These are phyloP conservation scores for Megaceryle torquata DNA, from an alignment of 2,113 vertebrate species.

Conservation along the genomic window DNA sequence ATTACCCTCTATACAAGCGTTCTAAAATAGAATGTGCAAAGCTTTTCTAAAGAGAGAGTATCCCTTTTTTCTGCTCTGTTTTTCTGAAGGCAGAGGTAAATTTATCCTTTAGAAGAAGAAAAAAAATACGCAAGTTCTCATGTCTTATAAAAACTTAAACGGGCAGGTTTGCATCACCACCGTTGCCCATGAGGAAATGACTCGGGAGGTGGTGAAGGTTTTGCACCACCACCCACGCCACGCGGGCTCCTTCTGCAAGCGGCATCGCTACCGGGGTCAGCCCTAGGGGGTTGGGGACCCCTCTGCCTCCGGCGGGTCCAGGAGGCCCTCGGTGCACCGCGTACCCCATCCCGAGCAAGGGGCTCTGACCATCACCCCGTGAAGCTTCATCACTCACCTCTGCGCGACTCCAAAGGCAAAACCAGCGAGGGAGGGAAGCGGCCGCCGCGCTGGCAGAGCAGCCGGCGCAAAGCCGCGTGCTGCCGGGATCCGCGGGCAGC, in stretches of 20 bases:
- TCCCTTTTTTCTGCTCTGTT: slow-evolving; percentile 37
- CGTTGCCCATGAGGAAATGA: background rate
- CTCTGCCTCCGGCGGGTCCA: background rate
- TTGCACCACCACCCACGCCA: rapidly evolving
- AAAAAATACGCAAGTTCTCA: background rate
- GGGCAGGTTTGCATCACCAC: background rate
- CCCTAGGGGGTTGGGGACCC: background rate
- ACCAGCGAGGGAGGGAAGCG: too few relatives aligned
- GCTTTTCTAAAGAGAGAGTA: slow-evolving; percentile 54
- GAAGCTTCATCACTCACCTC: background rate
- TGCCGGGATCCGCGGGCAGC: too few relatives aligned
- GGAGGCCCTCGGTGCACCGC: rapidly evolving
- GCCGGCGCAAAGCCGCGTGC: background rate
- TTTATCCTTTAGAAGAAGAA: background rate
- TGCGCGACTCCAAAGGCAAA: background rate
- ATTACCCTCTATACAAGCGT: background rate
- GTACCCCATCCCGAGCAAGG: rapidly evolving
- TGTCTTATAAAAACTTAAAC: background rate
- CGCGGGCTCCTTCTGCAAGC: background rate
- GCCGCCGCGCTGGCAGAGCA: too few relatives aligned
- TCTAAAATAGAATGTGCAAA: slow-evolving; percentile 55
- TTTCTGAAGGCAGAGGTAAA: background rate
- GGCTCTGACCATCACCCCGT: background rate
- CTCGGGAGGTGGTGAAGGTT: background rate
- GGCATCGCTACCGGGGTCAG: background rate